These are phyloP conservation scores for Lymantria dispar DNA, from an alignment of 2,888 invertebrate species.

Conservation along the genomic window DNA sequence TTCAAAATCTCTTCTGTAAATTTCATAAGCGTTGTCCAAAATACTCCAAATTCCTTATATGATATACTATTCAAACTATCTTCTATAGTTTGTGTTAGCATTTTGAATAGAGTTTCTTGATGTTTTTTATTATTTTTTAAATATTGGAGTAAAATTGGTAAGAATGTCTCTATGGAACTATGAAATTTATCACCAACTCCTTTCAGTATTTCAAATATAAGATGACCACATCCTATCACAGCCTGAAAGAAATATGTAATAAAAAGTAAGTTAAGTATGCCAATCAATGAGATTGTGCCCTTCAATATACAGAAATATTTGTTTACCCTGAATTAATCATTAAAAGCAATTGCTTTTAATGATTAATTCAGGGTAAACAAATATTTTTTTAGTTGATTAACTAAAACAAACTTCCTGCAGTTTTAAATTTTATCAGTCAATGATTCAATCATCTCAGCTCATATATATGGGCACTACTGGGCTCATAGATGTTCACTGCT, in stretches of 20 bases:
- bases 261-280: no score
- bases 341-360: no score
- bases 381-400: no score
- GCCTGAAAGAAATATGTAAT: conserved; percentile 71
- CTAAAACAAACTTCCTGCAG: no score
- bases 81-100: conserved; percentile 85
- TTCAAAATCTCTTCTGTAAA: conserved; percentile 60
- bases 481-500: no score
- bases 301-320: no score
- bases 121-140: conserved; percentile 77
- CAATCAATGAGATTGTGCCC: no score
- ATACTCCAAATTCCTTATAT: conserved; percentile 83
- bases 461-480: no score
- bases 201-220: conserved; percentile 93
- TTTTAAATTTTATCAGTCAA: no score
- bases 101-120: conserved; percentile 82
- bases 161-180: conserved; percentile 88
- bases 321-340: no score
- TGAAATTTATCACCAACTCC: conserved; percentile 94
- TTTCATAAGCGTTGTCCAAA: conserved; percentile 83
- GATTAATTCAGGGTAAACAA: no score
- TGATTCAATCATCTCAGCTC: no score
- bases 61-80: conserved; percentile 85
- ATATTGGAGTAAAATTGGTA: conserved; percentile 85
- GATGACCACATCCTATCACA: conserved; percentile 90